Base-by-base conservation (phyloP, 2,113 vertebrate species). In the Echinops telfairi region DNA sequence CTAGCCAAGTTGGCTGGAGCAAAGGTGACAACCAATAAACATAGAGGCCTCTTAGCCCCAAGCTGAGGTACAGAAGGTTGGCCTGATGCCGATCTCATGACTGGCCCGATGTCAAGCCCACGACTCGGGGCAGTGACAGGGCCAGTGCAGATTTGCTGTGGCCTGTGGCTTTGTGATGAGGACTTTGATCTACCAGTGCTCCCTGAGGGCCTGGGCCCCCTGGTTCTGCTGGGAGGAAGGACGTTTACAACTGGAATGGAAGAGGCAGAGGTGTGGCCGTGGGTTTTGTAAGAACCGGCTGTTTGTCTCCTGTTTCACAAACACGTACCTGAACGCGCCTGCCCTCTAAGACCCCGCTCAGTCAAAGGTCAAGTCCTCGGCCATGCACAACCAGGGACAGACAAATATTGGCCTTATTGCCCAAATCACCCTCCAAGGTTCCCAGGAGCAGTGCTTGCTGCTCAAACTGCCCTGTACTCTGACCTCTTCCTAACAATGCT, bases 131-230 rank as follows among this genome's bases (percentile, higher is more conserved):
- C 75, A 62, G 47, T 22, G 16, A 3, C 38, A 12, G 40, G 29
- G 89, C 73, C 75, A 36, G 7, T 40, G 29, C 23, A n/a, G 64
- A 76, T 14, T 3, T 23, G 57, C 33, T 1, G 3, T 22, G 66
- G 90, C 96, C 95, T 95, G 40, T 84, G 87, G 57, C 47, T 87
- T 81, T 75, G 83, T 76, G 23, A 82, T 53, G 71, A 79, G 77
- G 3, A 22, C 76, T 81, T 25, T 77, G 23, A 17, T 4, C 57
- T 27, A 10, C 68, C 31, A 2, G 27, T 4, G 40, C 58, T 68
- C 10, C 16, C 33, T 60, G 80, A n/a, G 38, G 2, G 4, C 22
- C 12, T 0, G 0, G 66, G 70, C 60, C 66, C 43, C 68, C 19
- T 10, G 43, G n/a, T 31, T 40, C 70, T 53, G 3, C 29, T 2